Evolutionary conservation across 2,797 vertebrate genomes (phyloP), one percentile per base, ranked within the genome.

Genomic region (Tokudaia muenninki): DNA sequence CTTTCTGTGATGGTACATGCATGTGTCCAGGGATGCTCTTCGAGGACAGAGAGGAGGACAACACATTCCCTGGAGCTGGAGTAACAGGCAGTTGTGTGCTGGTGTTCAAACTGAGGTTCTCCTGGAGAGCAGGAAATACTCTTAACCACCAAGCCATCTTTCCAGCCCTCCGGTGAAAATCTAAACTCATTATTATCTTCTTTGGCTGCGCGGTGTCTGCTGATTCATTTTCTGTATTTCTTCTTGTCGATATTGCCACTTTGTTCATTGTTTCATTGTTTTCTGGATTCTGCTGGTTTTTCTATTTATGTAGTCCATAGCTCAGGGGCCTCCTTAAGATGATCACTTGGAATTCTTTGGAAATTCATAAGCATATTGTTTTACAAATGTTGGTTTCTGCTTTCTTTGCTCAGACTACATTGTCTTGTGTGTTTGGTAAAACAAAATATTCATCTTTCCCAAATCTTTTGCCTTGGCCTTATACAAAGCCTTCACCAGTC

Each of bases 331-430:
- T 61, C n/a, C 52, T 83, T 70, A 81, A 52, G 34, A 78, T 65
- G 34, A 77, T 78, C 70, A 55, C 78, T 92, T 90, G 84, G 67
- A 93, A 59, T 90, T 94, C 63, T 90, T 80, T 89, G 21, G 14
- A 94, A 84, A 77, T 47, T 93, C 24, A 55, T 12, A 34, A 24
- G 63, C 59, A 1, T 82, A 65, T 81, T 57, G 77, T 96, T 94
- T 70, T 84, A 90, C 80, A 63, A n/a, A 59, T 59, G 13, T 80
- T 21, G 10, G 41, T 77, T 92, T 94, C 72, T 84, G 7, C 1
- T 82, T 91, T 6, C 14, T 70, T 94, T 86, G 77, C 63, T 65
- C 77, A 81, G n/a, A 22, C 11, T 17, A 7, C 63, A 16, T 72
- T 91, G 61, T 29, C 37, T 26, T 97, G 3, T 88, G n/a, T 83